Evolutionary conservation across 2,113 vertebrate species (phyloP).

Genomic region (Fukomys damarensis): DNA sequence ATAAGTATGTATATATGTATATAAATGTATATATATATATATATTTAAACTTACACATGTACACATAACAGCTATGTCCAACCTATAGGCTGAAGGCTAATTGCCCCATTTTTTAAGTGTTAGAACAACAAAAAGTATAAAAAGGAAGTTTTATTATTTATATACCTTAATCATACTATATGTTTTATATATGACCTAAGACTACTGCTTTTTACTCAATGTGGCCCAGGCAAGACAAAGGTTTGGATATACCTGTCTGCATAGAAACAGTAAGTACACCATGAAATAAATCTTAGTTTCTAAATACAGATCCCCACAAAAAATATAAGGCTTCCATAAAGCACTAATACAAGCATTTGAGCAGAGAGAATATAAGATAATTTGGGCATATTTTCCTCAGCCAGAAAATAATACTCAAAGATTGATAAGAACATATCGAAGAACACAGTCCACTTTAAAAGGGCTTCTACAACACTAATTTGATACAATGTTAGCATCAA

Average conservation of each 20-base stretch:
- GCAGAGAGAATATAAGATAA: not conserved
- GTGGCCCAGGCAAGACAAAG: not conserved
- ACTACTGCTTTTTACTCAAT: not conserved
- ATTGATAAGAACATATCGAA: not conserved
- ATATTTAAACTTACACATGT: not conserved
- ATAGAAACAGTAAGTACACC: not conserved
- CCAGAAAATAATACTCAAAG: not conserved
- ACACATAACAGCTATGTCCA: not conserved
- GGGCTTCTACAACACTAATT: not conserved
- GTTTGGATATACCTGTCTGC: not conserved
- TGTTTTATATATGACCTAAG: not conserved
- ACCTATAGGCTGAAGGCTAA: not conserved
- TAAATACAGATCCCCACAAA: not conserved
- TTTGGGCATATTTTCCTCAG: not conserved
- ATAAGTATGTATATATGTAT: too few relatives aligned
- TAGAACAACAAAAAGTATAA: not conserved
- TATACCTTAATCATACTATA: not conserved
- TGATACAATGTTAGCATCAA: not conserved
- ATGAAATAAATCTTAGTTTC: not conserved
- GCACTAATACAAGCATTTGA: not conserved
- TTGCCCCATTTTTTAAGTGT: not conserved
- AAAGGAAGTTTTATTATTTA: not conserved
- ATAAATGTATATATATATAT: too few relatives aligned
- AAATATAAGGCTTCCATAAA: not conserved
- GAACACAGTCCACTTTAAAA: not conserved